phyloP scores from a whole-genome alignment of 2,888 invertebrate genomes.

The Orthonychiurus folsomi region DNA sequence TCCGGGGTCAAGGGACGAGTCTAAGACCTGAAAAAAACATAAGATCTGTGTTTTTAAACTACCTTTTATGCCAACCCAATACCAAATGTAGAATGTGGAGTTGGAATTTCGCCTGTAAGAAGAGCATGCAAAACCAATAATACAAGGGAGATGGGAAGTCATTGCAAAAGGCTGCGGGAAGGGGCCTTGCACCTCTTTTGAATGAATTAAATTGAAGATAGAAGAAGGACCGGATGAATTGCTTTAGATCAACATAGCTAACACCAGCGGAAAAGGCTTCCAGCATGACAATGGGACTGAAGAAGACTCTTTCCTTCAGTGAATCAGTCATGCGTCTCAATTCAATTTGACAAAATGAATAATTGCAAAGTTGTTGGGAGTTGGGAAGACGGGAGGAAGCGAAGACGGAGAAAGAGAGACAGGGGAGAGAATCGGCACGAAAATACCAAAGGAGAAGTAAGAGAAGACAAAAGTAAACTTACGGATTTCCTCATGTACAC shows the following conservation, averaged over 20 bases:
- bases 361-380: slow-evolving; percentile 4
- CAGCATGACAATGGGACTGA: not conserved
- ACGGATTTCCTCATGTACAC: not conserved
- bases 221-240: not conserved
- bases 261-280: not conserved
- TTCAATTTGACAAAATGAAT: slow-evolving; percentile 9
- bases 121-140: too few species aligned
- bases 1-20: slow-evolving; percentile 36
- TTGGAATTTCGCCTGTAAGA: too few species aligned
- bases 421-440: not conserved
- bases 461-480: slow-evolving; percentile 1
- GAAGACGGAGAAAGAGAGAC: not conserved
- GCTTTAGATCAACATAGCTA: not conserved
- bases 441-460: slow-evolving; percentile 1
- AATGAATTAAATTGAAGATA: not conserved
- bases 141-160: too few species aligned
- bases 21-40: slow-evolving; percentile 33
- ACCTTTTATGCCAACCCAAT: too few species aligned
- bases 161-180: too few species aligned
- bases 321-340: slow-evolving; percentile 19
- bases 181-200: too few species aligned
- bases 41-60: slow-evolving; percentile 2
- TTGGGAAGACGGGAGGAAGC: slow-evolving; percentile 5
- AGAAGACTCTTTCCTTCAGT: slow-evolving; percentile 17
- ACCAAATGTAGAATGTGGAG: too few species aligned